Conservation (phyloP, 2,113 vertebrate species). For the Kryptolebias marmoratus region DNA sequence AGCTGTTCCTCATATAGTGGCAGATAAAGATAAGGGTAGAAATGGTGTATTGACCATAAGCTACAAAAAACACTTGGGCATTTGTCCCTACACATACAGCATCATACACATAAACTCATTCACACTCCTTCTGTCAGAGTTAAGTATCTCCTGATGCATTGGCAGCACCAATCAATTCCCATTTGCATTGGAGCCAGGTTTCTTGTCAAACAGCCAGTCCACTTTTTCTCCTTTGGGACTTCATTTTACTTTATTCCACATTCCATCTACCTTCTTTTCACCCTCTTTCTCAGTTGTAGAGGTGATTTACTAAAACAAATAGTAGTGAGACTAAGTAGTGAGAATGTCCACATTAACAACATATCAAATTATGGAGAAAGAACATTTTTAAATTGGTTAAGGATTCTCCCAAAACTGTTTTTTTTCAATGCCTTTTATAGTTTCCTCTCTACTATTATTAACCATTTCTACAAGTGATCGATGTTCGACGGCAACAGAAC, state of each 20-base stretch:
- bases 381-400: too few relatives aligned
- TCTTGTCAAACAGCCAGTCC: conserved; percentile 42
- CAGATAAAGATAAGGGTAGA: conserved; percentile 30
- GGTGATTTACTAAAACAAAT: conserved; percentile 11
- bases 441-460: too few relatives aligned
- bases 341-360: too few relatives aligned
- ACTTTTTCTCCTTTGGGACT: conserved; percentile 36
- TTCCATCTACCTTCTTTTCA: conserved; percentile 28
- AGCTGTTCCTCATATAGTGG: conserved; percentile 26
- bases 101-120: conserved; percentile 22
- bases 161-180: conserved; percentile 60
- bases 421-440: too few relatives aligned
- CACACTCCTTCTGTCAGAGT: conserved; percentile 30
- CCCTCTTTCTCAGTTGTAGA: conserved; percentile 8
- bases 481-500: too few relatives aligned
- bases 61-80: conserved; percentile 17
- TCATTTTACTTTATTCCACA: conserved; percentile 37
- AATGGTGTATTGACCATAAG: conserved; percentile 20
- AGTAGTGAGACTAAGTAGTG: too few relatives aligned
- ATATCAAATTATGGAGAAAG: too few relatives aligned
- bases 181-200: conserved; percentile 55
- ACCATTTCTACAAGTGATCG: too few relatives aligned
- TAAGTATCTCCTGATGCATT: conserved; percentile 45
- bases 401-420: too few relatives aligned
- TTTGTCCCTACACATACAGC: conserved; percentile 2